Percentiles rank a stretch among this genome's conserved stretches.
Conservation (phyloP, 92 coral and sea anemone genomes). For the Palythoa grandiflora region DNA sequence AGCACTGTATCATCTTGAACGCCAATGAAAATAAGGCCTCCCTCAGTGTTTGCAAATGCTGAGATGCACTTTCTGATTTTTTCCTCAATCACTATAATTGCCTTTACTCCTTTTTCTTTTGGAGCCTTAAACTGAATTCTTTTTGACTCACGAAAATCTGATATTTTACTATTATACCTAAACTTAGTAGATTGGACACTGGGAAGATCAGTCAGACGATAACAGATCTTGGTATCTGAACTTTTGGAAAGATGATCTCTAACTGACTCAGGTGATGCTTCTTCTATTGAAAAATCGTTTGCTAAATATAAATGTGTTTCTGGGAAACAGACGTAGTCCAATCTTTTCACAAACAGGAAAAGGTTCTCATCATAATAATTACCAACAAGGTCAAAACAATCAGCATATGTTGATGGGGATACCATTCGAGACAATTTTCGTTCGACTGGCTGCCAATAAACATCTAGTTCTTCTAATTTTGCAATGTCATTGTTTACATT, state of each 20-base stretch:
- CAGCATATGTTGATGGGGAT: background rate
- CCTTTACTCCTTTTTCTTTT: background rate
- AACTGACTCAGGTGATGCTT: background rate
- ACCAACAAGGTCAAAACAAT: background rate
- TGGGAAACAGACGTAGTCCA: background rate
- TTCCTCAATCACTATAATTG: background rate
- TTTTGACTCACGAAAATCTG: background rate
- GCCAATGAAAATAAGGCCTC: conserved; percentile 22
- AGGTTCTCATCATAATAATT: background rate
- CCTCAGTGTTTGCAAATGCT: conserved; percentile 39
- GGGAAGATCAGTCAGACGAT: too few species aligned
- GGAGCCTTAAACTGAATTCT: conserved; percentile 1
- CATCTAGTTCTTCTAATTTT: background rate
- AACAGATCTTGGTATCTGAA: too few species aligned
- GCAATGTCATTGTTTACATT: background rate
- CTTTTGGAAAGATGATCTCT: background rate
- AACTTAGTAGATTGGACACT: too few species aligned
- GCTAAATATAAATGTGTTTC: background rate
- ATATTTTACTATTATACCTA: too few species aligned
- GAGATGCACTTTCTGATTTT: background rate
- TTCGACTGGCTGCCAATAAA: background rate
- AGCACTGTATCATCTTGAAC: background rate
- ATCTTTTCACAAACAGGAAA: background rate
- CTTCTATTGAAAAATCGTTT: background rate
- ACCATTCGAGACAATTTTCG: background rate